Evolutionary conservation across 2,797 vertebrate species (phyloP), one percentile per base, ranked within the genome.

Genomic region (Galaxias olidus): DNA sequence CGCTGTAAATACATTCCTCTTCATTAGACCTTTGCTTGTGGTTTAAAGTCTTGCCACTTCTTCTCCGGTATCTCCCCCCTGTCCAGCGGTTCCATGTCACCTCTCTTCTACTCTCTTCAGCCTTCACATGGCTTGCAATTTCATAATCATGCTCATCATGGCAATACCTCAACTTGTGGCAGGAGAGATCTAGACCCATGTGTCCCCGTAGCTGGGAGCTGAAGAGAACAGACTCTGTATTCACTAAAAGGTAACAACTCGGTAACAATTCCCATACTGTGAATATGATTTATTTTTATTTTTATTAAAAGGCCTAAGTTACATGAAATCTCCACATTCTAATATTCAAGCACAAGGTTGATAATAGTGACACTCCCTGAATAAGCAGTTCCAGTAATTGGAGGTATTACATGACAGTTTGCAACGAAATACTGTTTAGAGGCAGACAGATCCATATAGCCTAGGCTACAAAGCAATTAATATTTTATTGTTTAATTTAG

Each of bases 191-290:
- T 55, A 43, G 60, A 75, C 68, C 64, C 74, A 70, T 49, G 43
- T 56, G 63, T 53, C 61, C 57, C 63, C 48, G 80, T 62, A 64
- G 56, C 88, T 86, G 76, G 78, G 75, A 74, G 81, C 84, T 86
- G 72, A 85, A 66, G 78, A 86, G 69, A 87, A 79, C 74, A 91
- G 68, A 88, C 83, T 78, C 79, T 70, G 75, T 74, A 73, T 78
- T 86, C 61, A 84, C 70, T 79, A 62, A 7, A 8, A 63, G 20
- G 45, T 14, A 47, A 14, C 45, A 43, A 19, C 14, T 61, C 19
- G n/a, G n/a, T n/a, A n/a, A n/a, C 12, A 10, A 41, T n/a, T 50
- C 46, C 18, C 74, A 75, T 41, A 52, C 40, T 42, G 42, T 12
- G 19, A n/a, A 52, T 19, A 48, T 19, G 13, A 49, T 40, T n/a